Evolutionary conservation across 2,113 vertebrate genomes (phyloP).

Genomic region (Pseudopodoces humilis): DNA sequence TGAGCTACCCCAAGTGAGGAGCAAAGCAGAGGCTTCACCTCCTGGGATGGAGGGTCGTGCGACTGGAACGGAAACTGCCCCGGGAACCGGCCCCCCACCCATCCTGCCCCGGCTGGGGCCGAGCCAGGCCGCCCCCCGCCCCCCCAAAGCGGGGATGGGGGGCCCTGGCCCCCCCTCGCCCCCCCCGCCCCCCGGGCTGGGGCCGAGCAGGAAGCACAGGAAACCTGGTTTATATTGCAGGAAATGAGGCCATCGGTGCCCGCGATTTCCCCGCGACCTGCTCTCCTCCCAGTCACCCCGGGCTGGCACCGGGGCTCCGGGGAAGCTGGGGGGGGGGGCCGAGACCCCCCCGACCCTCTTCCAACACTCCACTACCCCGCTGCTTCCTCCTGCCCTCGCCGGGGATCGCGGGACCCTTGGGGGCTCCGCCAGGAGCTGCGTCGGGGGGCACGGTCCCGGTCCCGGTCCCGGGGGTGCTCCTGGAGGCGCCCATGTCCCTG

Average conservation of each 20-base stretch:
- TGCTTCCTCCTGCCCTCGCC: background rate
- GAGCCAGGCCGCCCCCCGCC: background rate
- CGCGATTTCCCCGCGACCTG: background rate
- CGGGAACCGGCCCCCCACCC: background rate
- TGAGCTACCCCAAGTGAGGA: background rate
- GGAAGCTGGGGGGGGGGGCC: background rate
- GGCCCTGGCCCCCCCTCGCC: background rate
- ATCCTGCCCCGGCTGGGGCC: background rate
- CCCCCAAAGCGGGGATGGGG: background rate
- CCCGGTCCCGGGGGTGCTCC: background rate
- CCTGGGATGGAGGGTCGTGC: background rate
- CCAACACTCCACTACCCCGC: background rate
- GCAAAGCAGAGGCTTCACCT: background rate
- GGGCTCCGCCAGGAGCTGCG: background rate
- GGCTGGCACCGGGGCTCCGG: background rate
- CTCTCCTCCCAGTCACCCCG: background rate
- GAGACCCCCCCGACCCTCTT: no score
- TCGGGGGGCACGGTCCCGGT: background rate
- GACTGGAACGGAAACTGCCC: background rate
- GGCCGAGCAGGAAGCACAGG: slow-evolving; percentile 45
- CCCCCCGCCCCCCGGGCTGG: background rate
- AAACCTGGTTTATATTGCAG: slow-evolving; percentile 40
- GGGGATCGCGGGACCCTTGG: background rate
- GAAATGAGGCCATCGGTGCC: slow-evolving; percentile 46
- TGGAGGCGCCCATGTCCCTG: background rate